Evolutionary conservation across 2,888 invertebrate species (phyloP), one percentile per base, ranked within the genome.

Genomic region (Leptinotarsa juncta): DNA sequence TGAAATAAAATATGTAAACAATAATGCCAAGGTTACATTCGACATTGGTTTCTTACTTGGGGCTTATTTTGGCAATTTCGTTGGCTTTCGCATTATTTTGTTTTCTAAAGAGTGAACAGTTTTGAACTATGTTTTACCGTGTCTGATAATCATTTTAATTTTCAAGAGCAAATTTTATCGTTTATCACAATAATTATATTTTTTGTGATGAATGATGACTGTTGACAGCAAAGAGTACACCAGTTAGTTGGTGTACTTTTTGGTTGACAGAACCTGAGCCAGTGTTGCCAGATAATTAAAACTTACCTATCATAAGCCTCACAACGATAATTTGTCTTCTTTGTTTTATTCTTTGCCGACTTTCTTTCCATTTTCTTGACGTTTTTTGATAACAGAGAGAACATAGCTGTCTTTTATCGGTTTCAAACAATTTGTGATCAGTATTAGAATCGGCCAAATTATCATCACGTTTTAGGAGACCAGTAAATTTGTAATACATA

Each of bases 51-150:
- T 15, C 62, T 42, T 62, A 62, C 62, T 42, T 62, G 62, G 62
- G 23, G 42, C n/a, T 62, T 62, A 62, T 62, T 62, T 62, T 18
- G 32, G 62, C n/a, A 62, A 32, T 62, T 62, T 62, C 18, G n/a
- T 32, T 16, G 32, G 62, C n/a, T 62, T 26, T 42, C n/a, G 42
- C 62, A 62, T 62, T 62, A 62, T 62, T 32, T 62, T n/a, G 62
- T 5, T 42, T 5, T 42, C 16, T 15, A 42, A n/a, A n/a, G 62
- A 62, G 18, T 12, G 10, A 62, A 7, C 10, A 42, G 18, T 62
- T 10, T 12, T 7, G n/a, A 62, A 42, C 82, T 74, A 74, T 66
- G 67, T 73, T 66, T 70, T 70, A 82, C 74, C 74, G 62, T 72
- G 67, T 70, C 67, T 70, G 69, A 74, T 74, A 74, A 74, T 74